A percentile compares a stretch with the other conserved stretches of the same genome.
phyloP scores from a whole-genome alignment of 1,140 invertebrate genomes.

The Lerema accius region DNA sequence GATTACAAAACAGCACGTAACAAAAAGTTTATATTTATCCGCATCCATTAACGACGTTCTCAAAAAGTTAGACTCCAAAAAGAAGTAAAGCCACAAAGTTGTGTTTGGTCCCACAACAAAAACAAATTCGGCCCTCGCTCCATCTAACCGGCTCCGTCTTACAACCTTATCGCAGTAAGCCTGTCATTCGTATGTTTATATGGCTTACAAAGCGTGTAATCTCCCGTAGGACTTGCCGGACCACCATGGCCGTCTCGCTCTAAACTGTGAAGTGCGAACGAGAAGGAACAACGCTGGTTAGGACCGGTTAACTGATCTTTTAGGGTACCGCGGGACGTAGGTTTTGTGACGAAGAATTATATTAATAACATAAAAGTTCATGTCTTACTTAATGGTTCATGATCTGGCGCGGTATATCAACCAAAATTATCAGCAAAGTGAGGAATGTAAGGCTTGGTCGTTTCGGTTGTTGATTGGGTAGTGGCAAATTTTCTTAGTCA shows the following conservation, averaged over 20 bases:
- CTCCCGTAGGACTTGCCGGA: constrained; percentile 26
- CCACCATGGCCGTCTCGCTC: constrained; percentile 15
- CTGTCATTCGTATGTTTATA: constrained; percentile 30
- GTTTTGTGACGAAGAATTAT: too few species aligned
- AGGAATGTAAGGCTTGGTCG: too few species aligned
- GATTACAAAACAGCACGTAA: not conserved
- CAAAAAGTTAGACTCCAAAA: constrained; percentile 5
- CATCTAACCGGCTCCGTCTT: constrained; percentile 21
- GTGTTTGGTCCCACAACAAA: constrained; percentile 13
- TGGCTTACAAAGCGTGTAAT: constrained; percentile 29
- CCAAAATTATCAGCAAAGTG: too few species aligned
- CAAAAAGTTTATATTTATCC: not conserved
- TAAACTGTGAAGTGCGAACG: not conserved
- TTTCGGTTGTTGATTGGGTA: too few species aligned
- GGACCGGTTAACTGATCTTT: constrained; percentile 25
- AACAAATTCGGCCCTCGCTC: constrained; percentile 16
- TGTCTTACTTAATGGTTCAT: too few species aligned
- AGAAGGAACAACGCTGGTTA: constrained; percentile 13
- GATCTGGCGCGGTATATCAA: too few species aligned
- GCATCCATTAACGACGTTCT: constrained; percentile 12
- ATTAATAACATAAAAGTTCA: too few species aligned
- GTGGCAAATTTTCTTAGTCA: too few species aligned
- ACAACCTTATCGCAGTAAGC: constrained; percentile 28
- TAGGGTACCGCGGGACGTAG: constrained; percentile 27
- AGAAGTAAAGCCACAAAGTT: constrained; percentile 18